Conservation (phyloP, 1,140 invertebrate species). For the Octopus sinensis region DNA sequence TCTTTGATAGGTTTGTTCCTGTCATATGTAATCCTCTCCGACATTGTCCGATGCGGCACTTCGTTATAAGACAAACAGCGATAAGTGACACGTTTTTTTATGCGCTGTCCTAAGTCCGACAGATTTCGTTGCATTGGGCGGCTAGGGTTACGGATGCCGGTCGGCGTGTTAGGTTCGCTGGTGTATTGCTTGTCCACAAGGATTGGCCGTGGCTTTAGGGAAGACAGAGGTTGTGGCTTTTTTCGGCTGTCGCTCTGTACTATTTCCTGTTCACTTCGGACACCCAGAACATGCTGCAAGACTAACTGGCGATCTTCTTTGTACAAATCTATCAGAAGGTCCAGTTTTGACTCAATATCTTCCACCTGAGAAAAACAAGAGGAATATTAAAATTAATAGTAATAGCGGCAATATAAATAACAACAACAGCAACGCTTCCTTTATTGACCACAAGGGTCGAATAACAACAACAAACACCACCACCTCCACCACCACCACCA, state of each 20-base stretch:
- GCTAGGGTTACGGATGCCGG: conserved; percentile 58
- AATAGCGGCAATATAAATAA: too few relatives aligned
- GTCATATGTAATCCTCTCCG: background rate
- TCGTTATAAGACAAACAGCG: conserved; percentile 30
- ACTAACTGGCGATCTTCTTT: conserved; percentile 73
- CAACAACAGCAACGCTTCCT: too few relatives aligned
- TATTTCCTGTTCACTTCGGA: background rate
- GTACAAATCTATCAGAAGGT: conserved; percentile 88
- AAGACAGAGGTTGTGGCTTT: conserved; percentile 8
- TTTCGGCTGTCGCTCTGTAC: conserved; percentile 11
- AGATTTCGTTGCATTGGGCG: conserved; percentile 72
- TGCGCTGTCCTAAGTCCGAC: conserved; percentile 76
- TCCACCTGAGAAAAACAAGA: conserved; percentile 69
- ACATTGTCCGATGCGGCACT: conserved; percentile 16
- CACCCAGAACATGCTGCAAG: conserved; percentile 24
- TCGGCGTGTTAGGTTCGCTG: conserved; percentile 76
- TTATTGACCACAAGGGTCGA: too few relatives aligned
- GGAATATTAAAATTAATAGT: background rate
- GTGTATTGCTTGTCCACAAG: conserved; percentile 68
- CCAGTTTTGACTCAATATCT: conserved; percentile 85
- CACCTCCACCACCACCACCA: too few relatives aligned
- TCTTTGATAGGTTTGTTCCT: conserved; percentile 9
- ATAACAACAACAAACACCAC: too few relatives aligned
- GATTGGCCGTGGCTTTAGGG: conserved; percentile 40
- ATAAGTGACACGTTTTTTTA: conserved; percentile 77